Percentiles rank a stretch among this genome's conserved stretches.
Conservation (phyloP, 2,888 invertebrate genomes). For the Priocnemis perturbator region DNA sequence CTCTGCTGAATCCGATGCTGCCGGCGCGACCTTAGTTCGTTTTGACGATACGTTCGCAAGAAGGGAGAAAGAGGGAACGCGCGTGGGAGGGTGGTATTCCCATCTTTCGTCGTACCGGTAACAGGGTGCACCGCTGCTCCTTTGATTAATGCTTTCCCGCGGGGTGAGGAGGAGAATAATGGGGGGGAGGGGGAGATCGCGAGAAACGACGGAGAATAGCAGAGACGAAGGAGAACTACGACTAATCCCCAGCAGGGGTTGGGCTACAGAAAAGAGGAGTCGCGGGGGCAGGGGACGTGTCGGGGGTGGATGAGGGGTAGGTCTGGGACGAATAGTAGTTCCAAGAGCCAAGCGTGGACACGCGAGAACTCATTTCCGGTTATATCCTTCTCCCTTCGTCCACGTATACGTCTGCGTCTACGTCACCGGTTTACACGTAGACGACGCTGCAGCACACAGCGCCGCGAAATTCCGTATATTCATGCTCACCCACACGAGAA, state of each 20-base stretch:
- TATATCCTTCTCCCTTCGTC: slow-evolving; percentile 33
- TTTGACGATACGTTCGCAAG: neutral
- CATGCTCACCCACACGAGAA: too few relatives aligned
- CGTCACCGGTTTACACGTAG: slow-evolving; percentile 1
- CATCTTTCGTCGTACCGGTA: slow-evolving; percentile 61
- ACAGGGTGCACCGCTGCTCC: slow-evolving; percentile 59
- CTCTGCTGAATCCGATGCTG: too few relatives aligned
- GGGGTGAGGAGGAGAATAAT: slow-evolving; percentile 18
- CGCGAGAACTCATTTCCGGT: slow-evolving; percentile 71
- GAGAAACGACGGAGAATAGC: neutral
- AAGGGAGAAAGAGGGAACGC: neutral
- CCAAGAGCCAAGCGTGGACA: slow-evolving; percentile 62
- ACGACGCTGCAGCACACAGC: too few relatives aligned
- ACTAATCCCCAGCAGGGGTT: slow-evolving; percentile 51
- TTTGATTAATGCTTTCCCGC: slow-evolving; percentile 69
- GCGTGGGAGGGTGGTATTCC: slow-evolving; percentile 45
- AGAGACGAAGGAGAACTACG: slow-evolving; percentile 45
- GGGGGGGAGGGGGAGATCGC: too few relatives aligned
- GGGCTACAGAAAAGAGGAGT: neutral
- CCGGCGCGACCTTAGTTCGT: too few relatives aligned
- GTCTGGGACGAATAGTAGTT: slow-evolving; percentile 47
- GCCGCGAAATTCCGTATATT: too few relatives aligned
- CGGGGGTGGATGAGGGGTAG: neutral
- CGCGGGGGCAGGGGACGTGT: neutral
- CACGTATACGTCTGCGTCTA: slow-evolving; percentile 6